Conservation (phyloP, 2,797 vertebrate genomes). For the Lutra lutra region DNA sequence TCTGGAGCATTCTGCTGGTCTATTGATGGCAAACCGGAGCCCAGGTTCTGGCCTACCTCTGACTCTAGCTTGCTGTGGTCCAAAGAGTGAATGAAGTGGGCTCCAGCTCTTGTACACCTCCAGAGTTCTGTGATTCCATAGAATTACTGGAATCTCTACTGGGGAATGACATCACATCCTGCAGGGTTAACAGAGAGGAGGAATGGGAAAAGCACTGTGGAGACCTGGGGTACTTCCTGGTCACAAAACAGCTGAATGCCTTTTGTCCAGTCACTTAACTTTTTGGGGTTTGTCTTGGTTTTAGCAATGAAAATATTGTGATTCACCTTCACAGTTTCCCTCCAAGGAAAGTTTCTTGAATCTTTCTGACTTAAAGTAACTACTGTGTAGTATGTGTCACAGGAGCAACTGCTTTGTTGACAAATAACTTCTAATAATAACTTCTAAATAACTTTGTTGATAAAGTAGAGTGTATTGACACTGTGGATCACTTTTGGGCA, state of each 20-base stretch:
- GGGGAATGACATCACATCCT: neutral
- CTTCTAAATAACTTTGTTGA: no score
- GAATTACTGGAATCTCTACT: neutral
- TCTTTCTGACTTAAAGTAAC: slow-evolving; percentile 45
- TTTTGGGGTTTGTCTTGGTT: neutral
- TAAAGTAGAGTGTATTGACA: neutral
- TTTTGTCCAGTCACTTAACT: neutral
- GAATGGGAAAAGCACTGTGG: neutral
- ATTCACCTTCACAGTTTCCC: neutral
- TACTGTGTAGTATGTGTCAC: neutral
- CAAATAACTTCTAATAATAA: neutral
- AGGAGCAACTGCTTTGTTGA: slow-evolving; percentile 19
- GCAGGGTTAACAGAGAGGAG: no score
- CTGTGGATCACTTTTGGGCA: neutral
- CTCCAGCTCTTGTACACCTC: neutral
- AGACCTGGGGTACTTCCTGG: neutral
- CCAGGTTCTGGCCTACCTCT: neutral
- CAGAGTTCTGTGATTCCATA: neutral
- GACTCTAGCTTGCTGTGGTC: neutral
- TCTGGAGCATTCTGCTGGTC: neutral
- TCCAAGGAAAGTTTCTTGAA: neutral
- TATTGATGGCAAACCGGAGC: neutral
- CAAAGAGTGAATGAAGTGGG: neutral
- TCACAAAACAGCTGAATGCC: neutral
- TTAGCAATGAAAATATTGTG: neutral